Conservation (phyloP, 2,797 vertebrate genomes). For the Cheirogaleus major region DNA sequence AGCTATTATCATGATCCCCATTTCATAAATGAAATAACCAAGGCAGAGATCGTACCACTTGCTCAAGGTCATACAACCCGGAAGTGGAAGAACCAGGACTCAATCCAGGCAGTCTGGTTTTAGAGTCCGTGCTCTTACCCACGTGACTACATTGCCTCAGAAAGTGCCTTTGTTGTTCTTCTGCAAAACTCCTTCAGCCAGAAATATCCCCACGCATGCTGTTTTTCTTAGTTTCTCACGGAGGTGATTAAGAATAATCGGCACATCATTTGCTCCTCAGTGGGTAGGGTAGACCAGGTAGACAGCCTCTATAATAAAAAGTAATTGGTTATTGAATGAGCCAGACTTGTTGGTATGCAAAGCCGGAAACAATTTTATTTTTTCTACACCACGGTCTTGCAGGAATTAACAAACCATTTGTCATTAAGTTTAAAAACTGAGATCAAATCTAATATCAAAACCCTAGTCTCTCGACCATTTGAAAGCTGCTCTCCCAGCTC, state of each 20-base stretch:
- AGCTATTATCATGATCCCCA: not conserved
- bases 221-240: not conserved
- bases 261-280: not conserved
- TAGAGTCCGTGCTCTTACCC: not conserved
- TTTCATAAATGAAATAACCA: not conserved
- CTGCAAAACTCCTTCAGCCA: not conserved
- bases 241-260: not conserved
- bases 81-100: not conserved
- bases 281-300: not conserved
- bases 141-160: not conserved
- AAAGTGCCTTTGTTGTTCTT: not conserved
- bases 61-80: not conserved
- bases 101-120: not conserved
- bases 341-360: not conserved
- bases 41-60: not conserved
- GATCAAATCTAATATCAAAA: not conserved
- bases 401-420: conserved; percentile 35
- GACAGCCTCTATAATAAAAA: not conserved
- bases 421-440: conserved; percentile 13
- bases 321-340: not conserved
- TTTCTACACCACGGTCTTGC: not conserved
- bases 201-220: not conserved
- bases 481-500: not conserved
- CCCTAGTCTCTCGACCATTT: not conserved
- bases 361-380: not conserved